Base-by-base conservation (phyloP, 2,797 vertebrate species). In the Lacerta bilineata region DNA sequence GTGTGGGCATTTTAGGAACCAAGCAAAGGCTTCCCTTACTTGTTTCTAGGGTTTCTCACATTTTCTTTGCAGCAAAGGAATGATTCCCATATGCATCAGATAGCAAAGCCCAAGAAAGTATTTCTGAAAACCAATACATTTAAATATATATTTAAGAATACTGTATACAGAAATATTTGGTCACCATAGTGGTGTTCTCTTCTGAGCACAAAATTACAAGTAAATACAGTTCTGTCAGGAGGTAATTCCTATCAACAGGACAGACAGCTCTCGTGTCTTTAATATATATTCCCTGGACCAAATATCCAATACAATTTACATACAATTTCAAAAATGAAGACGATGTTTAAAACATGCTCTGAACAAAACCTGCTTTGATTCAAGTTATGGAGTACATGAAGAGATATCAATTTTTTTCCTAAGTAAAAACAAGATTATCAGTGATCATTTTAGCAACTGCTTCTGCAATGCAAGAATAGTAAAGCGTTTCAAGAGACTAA, bases 401-500 rank as follows among this genome's bases (percentile, higher is more conserved):
- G 89, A 83, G 91, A 90, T 87, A 92, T 18, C 41, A 6, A 80
- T 91, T 91, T 55, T n/a, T 79, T 93, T 89, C 86, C 82, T 76
- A 39, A 18, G 29, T 8, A 27, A 8, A 83, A 93, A 91, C 88
- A 41, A 94, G 80, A 92, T 90, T 80, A 23, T 39, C 8, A 85
- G 82, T 90, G 83, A 92, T 89, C 61, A 92, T 91, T 88, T 93
- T 80, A 89, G 74, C 33, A 84, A 61, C 79, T 61, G 75, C 76
- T 88, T 89, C 90, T 75, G 88, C 39, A 89, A 82, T 17, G 66
- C 36, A 91, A 81, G 79, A 93, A 36, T n/a, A 91, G 59, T 90
- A 89, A 78, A 87, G 69, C 46, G 85, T 77, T 91, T 86, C 86
- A 92, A 69, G 89, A 88, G 43, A 90, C 93, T 90, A 92, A 88